Evolutionary conservation across 2,113 vertebrate species (phyloP).

Genomic region (Macheiramphus alcinus): DNA sequence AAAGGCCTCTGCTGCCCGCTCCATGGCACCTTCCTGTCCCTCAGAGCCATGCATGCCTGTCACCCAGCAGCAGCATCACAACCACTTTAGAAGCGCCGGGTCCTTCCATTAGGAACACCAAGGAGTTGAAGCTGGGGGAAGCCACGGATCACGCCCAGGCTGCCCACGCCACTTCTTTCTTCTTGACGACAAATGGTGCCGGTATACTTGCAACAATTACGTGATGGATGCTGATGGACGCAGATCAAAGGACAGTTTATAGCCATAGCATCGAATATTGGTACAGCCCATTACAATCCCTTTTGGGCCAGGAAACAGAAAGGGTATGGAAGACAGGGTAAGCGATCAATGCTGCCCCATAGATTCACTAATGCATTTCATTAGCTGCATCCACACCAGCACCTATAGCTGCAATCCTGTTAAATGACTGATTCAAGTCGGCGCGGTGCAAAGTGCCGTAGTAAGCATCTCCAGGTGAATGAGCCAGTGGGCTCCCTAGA

Average conservation of each 20-base stretch:
- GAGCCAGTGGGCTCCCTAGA: conserved; percentile 43
- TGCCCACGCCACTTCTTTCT: neutral
- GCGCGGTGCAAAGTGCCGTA: neutral
- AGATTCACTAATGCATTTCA: neutral
- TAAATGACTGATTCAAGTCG: neutral
- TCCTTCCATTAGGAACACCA: neutral
- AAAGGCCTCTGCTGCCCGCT: neutral
- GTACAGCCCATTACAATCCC: neutral
- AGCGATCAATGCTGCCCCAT: neutral
- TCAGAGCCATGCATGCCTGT: fast-evolving
- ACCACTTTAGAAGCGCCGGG: fast-evolving
- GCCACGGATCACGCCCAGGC: fast-evolving
- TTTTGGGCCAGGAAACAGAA: neutral
- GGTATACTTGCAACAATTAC: neutral
- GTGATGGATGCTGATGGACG: neutral
- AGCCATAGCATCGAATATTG: neutral
- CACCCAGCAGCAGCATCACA: neutral
- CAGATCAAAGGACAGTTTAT: neutral
- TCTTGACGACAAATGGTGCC: neutral
- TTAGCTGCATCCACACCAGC: neutral
- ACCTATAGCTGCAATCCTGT: neutral
- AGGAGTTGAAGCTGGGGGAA: neutral
- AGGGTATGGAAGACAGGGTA: neutral
- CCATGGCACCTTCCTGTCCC: neutral
- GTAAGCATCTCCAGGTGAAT: neutral